Evolutionary conservation across 92 coral and sea anemone genomes (phyloP).

Genomic region (Epizoanthus fatuus): DNA sequence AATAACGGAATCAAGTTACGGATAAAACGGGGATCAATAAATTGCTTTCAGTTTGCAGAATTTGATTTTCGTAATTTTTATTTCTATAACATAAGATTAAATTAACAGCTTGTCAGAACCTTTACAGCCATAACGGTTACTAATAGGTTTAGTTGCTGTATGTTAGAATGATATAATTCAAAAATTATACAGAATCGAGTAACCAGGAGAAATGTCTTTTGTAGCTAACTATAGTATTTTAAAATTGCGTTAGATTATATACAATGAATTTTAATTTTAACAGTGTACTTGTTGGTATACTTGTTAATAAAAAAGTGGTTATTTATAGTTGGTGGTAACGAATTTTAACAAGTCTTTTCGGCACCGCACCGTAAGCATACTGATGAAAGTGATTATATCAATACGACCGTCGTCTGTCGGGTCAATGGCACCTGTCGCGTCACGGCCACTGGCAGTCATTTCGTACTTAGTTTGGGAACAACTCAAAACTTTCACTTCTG

Average conservation of each 20-base stretch:
- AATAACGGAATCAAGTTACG: slow-evolving; percentile 35
- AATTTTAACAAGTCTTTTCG: background rate
- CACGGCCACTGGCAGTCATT: too few relatives aligned
- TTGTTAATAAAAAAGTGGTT: slow-evolving; percentile 1
- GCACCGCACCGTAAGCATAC: background rate
- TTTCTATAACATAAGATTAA: background rate
- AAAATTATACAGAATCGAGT: background rate
- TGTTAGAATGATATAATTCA: background rate
- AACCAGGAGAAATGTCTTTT: too few relatives aligned
- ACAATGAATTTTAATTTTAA: background rate
- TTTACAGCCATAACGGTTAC: background rate
- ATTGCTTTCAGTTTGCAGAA: background rate
- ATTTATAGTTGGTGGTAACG: background rate
- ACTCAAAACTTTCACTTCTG: too few relatives aligned
- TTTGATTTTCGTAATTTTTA: background rate
- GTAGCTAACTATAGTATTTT: too few relatives aligned
- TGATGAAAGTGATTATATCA: too few relatives aligned
- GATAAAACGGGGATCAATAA: slow-evolving; percentile 7
- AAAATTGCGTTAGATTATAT: too few relatives aligned
- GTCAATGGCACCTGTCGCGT: too few relatives aligned
- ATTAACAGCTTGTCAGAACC: background rate
- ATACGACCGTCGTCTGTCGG: too few relatives aligned
- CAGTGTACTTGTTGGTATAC: background rate
- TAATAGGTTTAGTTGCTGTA: background rate
- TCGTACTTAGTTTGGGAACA: too few relatives aligned